Percentiles rank a stretch among this genome's conserved stretches.
phyloP scores from a whole-genome alignment of 2,888 invertebrate genomes.

The Germaria angustata region DNA sequence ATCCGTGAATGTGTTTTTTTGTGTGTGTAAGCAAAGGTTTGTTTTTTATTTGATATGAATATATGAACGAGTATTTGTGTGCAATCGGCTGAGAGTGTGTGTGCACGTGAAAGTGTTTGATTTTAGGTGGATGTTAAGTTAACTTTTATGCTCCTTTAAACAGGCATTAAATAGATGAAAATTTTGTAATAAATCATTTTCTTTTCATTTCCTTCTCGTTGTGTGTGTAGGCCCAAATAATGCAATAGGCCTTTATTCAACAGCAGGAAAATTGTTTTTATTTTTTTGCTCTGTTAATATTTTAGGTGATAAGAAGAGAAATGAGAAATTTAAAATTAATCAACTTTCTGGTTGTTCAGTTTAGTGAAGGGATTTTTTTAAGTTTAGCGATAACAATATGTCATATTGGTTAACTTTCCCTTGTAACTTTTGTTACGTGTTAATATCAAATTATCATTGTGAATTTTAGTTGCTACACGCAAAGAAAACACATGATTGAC shows the following conservation, averaged over 20 bases:
- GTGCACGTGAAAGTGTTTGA: background rate
- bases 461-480: too few relatives aligned
- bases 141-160: constrained; percentile 51
- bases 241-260: background rate
- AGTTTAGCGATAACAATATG: too few relatives aligned
- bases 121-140: constrained; percentile 29
- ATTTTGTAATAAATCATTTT: constrained; percentile 42
- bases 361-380: too few relatives aligned
- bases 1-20: constrained; percentile 31
- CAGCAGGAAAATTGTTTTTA: background rate
- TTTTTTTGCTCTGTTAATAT: too few relatives aligned
- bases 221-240: background rate
- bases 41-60: background rate
- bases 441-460: too few relatives aligned
- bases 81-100: background rate
- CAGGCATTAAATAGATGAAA: constrained; percentile 43
- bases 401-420: too few relatives aligned
- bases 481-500: too few relatives aligned
- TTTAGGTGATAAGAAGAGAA: background rate
- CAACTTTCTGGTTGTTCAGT: too few relatives aligned
- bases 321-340: too few relatives aligned
- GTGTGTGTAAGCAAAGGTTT: background rate
- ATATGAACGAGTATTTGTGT: too few relatives aligned
- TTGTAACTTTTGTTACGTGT: too few relatives aligned
- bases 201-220: background rate